Evolutionary conservation across 1,140 invertebrate species (phyloP).

Genomic region (Helicoverpa zea): DNA sequence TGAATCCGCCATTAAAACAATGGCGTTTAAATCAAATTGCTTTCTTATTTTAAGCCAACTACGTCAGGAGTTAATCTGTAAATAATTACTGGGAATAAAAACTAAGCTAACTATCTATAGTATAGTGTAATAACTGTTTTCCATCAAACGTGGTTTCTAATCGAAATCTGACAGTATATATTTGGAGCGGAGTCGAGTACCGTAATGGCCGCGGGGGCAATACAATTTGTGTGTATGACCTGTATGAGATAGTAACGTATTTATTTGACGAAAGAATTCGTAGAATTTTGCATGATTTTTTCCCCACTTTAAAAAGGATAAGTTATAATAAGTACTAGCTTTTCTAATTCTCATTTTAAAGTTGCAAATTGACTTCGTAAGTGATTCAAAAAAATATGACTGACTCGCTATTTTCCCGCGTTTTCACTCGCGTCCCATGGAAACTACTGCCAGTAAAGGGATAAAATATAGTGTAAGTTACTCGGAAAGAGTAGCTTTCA

Average conservation of each 20-base stretch:
- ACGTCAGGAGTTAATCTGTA: conserved; percentile 49
- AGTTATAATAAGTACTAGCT: no score
- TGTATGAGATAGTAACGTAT: conserved; percentile 26
- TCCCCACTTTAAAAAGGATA: background rate
- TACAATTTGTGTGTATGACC: conserved; percentile 49
- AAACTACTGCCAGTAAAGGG: no score
- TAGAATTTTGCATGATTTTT: conserved; percentile 2
- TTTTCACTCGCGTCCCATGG: no score
- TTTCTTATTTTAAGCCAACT: background rate
- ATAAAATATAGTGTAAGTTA: no score
- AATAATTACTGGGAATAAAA: conserved; percentile 37
- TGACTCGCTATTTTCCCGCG: no score
- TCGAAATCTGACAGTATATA: conserved; percentile 67
- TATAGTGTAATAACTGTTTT: conserved; percentile 64
- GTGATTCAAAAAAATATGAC: no score
- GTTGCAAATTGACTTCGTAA: no score
- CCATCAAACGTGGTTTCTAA: conserved; percentile 72
- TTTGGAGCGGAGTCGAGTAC: conserved; percentile 65
- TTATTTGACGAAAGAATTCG: conserved; percentile 4
- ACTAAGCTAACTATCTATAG: conserved; percentile 10
- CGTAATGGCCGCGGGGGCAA: conserved; percentile 62
- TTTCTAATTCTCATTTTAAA: no score
- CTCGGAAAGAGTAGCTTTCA: no score
- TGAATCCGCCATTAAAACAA: conserved; percentile 10
- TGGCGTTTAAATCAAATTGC: conserved; percentile 4